phyloP scores from a whole-genome alignment of 1,140 invertebrate genomes.

The Lutraria rhynchaena region DNA sequence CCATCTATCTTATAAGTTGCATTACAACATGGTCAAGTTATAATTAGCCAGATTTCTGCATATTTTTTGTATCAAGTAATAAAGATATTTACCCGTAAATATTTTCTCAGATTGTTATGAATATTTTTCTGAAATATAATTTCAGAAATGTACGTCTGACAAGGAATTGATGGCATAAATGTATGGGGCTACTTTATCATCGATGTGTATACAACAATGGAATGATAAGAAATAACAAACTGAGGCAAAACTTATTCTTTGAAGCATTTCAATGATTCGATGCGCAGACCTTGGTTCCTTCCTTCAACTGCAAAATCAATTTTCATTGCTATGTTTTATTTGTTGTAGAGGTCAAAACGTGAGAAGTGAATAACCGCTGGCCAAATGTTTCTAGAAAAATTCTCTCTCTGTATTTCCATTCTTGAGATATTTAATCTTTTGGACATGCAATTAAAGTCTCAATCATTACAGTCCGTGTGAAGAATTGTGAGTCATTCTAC shows the following conservation, averaged over 20 bases:
- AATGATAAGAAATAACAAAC: slow-evolving; percentile 35
- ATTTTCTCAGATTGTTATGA: too few relatives aligned
- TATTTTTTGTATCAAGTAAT: too few relatives aligned
- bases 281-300: slow-evolving; percentile 33
- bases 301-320: slow-evolving; percentile 43
- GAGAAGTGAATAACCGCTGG: slow-evolving; percentile 26
- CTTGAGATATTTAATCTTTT: slow-evolving; percentile 31
- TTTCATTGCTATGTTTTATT: slow-evolving; percentile 38
- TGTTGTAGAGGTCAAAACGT: slow-evolving; percentile 36
- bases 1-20: too few relatives aligned
- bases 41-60: too few relatives aligned
- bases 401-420: background rate
- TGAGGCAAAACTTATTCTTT: slow-evolving; percentile 2
- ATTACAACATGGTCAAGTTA: too few relatives aligned
- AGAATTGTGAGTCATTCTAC: slow-evolving; percentile 12
- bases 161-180: slow-evolving; percentile 10
- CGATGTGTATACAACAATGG: background rate
- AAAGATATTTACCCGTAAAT: too few relatives aligned
- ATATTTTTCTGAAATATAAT: slow-evolving; percentile 26
- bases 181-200: slow-evolving; percentile 26
- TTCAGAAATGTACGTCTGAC: slow-evolving; percentile 6
- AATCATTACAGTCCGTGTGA: slow-evolving; percentile 4
- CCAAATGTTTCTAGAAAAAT: background rate
- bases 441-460: slow-evolving; percentile 46
- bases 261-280: slow-evolving; percentile 20